Conservation (phyloP, 1,140 invertebrate species). For the Drosophila sulfurigaster region DNA sequence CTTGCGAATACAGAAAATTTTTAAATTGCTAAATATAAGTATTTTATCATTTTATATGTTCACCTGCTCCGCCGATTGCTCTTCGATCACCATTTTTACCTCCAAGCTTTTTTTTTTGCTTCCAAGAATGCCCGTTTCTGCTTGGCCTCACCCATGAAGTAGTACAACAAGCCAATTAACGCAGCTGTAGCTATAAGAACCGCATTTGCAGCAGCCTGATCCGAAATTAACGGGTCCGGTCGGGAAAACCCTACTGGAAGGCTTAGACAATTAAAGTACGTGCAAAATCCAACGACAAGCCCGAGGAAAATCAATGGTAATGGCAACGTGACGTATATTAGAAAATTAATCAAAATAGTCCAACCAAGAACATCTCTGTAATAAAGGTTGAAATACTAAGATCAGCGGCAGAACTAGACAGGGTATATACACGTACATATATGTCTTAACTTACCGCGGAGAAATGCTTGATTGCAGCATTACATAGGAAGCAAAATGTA, state of each 20-base stretch:
- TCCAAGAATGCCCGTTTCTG: slow-evolving; percentile 95
- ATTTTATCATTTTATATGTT: not conserved
- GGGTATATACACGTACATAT: too few relatives aligned
- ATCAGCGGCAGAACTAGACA: not conserved
- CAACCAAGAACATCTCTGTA: slow-evolving; percentile 88
- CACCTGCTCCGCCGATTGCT: slow-evolving; percentile 96
- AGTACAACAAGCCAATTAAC: slow-evolving; percentile 91
- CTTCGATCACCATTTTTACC: slow-evolving; percentile 96
- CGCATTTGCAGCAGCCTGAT: slow-evolving; percentile 87
- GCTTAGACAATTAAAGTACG: slow-evolving; percentile 87
- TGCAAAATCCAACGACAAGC: slow-evolving; percentile 86
- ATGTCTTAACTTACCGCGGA: slow-evolving; percentile 53
- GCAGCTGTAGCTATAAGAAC: slow-evolving; percentile 90
- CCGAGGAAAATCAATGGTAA: slow-evolving; percentile 88
- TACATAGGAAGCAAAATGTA: slow-evolving; percentile 66
- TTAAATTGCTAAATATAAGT: not conserved
- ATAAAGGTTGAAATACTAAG: not conserved
- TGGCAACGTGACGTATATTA: slow-evolving; percentile 94
- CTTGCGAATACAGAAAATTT: slow-evolving; percentile 85
- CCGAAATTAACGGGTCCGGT: slow-evolving; percentile 80
- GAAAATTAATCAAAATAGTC: slow-evolving; percentile 92
- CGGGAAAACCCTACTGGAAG: slow-evolving; percentile 86
- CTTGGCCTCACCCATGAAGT: slow-evolving; percentile 93
- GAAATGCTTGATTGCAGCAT: slow-evolving; percentile 68
- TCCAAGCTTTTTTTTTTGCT: slow-evolving; percentile 96